Conservation (phyloP, 2,797 vertebrate species). For the Adelosebastes latens region DNA sequence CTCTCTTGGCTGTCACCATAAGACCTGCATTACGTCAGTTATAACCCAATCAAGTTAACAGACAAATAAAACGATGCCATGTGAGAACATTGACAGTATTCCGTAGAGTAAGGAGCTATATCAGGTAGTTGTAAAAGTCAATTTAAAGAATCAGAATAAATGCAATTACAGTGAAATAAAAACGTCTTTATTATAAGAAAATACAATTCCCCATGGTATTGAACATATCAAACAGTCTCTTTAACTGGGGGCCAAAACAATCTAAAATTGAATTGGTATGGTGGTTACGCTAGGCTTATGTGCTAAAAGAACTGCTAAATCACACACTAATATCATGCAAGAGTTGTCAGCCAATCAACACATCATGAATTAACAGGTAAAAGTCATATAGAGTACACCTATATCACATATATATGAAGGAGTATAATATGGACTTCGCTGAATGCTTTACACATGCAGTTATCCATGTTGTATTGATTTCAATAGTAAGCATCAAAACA, state of each 20-base stretch:
- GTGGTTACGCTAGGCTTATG: not conserved
- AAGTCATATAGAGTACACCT: not conserved
- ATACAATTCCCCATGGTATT: not conserved
- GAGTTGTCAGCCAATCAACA: not conserved
- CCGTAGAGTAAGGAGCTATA: not conserved
- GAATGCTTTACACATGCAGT: too few relatives aligned
- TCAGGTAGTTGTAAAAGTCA: not conserved
- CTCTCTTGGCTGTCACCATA: not conserved
- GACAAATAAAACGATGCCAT: not conserved
- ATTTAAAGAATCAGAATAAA: not conserved
- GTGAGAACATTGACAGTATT: not conserved
- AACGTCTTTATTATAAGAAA: not conserved
- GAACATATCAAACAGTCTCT: not conserved
- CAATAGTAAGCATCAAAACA: not conserved
- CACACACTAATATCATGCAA: not conserved
- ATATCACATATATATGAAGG: not conserved
- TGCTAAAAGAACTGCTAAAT: not conserved
- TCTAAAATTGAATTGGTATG: not conserved
- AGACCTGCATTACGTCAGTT: not conserved
- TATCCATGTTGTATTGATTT: not conserved
- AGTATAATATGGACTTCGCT: accelerated
- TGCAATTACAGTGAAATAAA: not conserved
- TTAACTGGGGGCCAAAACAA: not conserved
- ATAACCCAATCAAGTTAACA: not conserved
- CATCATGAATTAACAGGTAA: not conserved